Conservation (phyloP, 1,140 invertebrate species). For the Drosophila mojavensis region DNA sequence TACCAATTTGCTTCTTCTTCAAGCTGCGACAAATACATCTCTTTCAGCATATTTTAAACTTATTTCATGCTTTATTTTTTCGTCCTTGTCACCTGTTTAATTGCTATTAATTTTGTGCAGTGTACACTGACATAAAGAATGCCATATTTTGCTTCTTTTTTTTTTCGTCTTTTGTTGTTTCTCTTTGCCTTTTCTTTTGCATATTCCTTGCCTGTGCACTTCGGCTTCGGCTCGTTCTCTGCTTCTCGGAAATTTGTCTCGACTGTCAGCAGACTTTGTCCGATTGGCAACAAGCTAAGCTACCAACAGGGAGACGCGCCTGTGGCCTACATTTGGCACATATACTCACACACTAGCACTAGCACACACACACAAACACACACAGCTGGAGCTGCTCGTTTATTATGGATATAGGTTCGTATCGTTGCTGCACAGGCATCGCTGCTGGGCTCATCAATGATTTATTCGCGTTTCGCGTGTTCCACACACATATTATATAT, state of each 20-base stretch:
- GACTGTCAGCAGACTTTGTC: slow-evolving; percentile 60
- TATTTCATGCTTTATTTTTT: neutral
- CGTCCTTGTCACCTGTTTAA: neutral
- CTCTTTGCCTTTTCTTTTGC: neutral
- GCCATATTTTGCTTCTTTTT: slow-evolving; percentile 1
- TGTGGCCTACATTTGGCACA: slow-evolving; percentile 51
- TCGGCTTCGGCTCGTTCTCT: slow-evolving; percentile 26
- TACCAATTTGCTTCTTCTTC: too few relatives aligned
- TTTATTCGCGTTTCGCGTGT: slow-evolving; percentile 79
- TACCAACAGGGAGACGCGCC: slow-evolving; percentile 31
- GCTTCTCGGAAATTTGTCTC: slow-evolving; percentile 75
- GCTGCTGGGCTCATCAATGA: slow-evolving; percentile 68
- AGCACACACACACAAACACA: neutral
- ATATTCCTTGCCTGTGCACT: slow-evolving; percentile 1
- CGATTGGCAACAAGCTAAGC: slow-evolving; percentile 32
- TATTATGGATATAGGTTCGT: slow-evolving; percentile 37
- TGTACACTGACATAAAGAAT: slow-evolving; percentile 1
- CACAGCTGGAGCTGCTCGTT: slow-evolving; percentile 8
- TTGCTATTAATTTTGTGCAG: neutral
- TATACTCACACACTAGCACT: slow-evolving; percentile 11
- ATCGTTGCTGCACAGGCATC: slow-evolving; percentile 11
- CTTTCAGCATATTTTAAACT: too few relatives aligned
- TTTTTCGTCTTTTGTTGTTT: neutral
- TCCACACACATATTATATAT: slow-evolving; percentile 42
- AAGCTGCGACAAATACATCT: too few relatives aligned